phyloP scores from a whole-genome alignment of 2,797 vertebrate genomes.

The Onychomys arenicola region DNA sequence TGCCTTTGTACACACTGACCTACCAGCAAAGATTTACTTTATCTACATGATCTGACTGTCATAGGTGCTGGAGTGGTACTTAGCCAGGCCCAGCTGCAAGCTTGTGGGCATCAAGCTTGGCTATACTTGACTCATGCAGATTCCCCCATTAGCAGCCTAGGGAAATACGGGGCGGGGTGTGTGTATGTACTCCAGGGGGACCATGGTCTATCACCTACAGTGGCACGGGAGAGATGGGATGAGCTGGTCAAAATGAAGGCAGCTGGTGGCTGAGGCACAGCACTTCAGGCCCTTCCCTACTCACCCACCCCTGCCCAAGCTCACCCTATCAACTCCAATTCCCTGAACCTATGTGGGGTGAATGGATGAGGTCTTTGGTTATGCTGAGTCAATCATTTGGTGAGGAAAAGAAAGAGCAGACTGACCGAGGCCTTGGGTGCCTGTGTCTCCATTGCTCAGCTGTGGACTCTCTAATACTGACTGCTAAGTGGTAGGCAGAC shows the following conservation, averaged over 20 bases:
- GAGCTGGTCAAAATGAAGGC: conserved; percentile 46
- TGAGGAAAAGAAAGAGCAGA: conserved; percentile 65
- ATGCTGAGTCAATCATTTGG: conserved; percentile 69
- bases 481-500: not conserved
- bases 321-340: not conserved
- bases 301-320: not conserved
- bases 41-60: not conserved
- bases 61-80: not conserved
- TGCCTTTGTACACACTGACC: conserved; percentile 48
- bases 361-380: conserved; percentile 86
- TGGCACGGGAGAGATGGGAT: conserved; percentile 26
- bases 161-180: not conserved
- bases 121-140: conserved; percentile 26
- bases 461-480: conserved; percentile 6
- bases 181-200: not conserved
- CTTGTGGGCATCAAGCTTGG: not conserved
- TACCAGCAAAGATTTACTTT: conserved; percentile 4
- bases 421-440: not conserved
- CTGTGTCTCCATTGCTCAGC: not conserved
- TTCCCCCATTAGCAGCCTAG: conserved; percentile 65
- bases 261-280: conserved; percentile 70
- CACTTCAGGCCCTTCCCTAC: not conserved
- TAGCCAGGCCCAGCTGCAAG: conserved; percentile 37
- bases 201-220: not conserved
- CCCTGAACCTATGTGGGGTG: conserved; percentile 30